Evolutionary conservation across 1,140 invertebrate species (phyloP).

Genomic region (Drosophila dunni): DNA sequence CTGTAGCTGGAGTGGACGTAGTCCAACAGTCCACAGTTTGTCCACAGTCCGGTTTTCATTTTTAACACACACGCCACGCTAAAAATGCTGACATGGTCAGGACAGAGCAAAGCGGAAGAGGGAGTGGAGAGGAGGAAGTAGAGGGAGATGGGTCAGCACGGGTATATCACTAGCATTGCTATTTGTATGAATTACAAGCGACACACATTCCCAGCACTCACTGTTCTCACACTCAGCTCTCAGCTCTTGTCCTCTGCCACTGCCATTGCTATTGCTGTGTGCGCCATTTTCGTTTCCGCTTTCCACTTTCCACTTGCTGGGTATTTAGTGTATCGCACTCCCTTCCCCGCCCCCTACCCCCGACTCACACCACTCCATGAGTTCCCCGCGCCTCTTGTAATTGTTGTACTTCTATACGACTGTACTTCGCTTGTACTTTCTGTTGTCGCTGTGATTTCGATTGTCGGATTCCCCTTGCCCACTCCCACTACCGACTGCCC

Average conservation of each 20-base stretch:
- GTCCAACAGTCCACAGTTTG: slow-evolving; percentile 49
- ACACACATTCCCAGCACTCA: slow-evolving; percentile 49
- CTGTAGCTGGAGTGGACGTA: slow-evolving; percentile 32
- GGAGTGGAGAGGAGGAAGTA: neutral
- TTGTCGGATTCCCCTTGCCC: slow-evolving; percentile 29
- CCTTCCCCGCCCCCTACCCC: neutral
- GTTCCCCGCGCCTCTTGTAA: slow-evolving; percentile 46
- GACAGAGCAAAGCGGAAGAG: slow-evolving; percentile 9
- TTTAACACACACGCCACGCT: slow-evolving; percentile 71
- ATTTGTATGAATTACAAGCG: slow-evolving; percentile 74
- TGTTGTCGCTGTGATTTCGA: slow-evolving; percentile 80
- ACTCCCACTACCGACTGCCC: neutral
- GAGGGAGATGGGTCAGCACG: neutral
- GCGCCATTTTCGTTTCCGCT: slow-evolving; percentile 79
- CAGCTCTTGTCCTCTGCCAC: slow-evolving; percentile 32
- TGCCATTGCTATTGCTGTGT: slow-evolving; percentile 54
- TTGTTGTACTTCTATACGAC: slow-evolving; percentile 79
- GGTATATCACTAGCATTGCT: slow-evolving; percentile 43
- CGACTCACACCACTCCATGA: neutral
- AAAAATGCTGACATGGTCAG: slow-evolving; percentile 77
- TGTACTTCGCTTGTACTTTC: slow-evolving; percentile 68
- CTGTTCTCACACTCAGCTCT: slow-evolving; percentile 1
- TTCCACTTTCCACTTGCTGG: slow-evolving; percentile 81
- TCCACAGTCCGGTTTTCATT: slow-evolving; percentile 63
- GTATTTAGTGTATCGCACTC: slow-evolving; percentile 68